These are phyloP conservation scores for Sebastes wilsoni DNA, from an alignment of 2,797 vertebrate genomes.

Conservation along the genomic window DNA sequence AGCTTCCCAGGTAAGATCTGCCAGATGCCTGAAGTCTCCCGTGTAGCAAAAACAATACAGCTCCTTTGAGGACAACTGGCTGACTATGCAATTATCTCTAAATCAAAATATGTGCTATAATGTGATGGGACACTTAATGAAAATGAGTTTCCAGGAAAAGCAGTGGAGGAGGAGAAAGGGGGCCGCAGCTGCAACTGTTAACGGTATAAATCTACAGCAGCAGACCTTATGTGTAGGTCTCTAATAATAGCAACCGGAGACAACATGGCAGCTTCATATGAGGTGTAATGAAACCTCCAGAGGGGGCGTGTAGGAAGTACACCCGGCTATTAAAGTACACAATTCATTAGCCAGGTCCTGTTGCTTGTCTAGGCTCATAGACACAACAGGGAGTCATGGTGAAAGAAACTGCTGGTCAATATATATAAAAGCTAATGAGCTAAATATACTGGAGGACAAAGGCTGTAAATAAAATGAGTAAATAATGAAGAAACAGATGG, in stretches of 20 bases:
- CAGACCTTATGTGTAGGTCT: neutral
- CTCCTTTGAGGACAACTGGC: conserved; percentile 11
- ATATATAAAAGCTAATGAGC: conserved; percentile 53
- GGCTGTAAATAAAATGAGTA: conserved; percentile 24
- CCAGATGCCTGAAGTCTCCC: conserved; percentile 5
- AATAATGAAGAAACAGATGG: conserved; percentile 38
- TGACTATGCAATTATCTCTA: conserved; percentile 18
- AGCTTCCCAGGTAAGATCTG: conserved; percentile 17
- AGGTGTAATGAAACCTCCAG: conserved; percentile 27
- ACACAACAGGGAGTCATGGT: conserved; percentile 14
- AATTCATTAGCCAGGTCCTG: conserved; percentile 53
- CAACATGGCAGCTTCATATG: conserved; percentile 13
- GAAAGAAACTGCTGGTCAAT: conserved; percentile 41
- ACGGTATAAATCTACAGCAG: neutral
- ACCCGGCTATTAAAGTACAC: conserved; percentile 31
- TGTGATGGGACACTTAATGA: conserved; percentile 21
- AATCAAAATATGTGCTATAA: conserved; percentile 15
- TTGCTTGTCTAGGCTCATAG: conserved; percentile 34
- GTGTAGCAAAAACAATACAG: conserved; percentile 17
- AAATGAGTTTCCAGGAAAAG: conserved; percentile 14
- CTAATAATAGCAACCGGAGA: conserved; percentile 18
- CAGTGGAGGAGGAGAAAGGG: neutral
- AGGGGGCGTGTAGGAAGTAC: conserved; percentile 20
- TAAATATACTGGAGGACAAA: conserved; percentile 39
- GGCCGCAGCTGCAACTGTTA: conserved; percentile 9